Conservation (phyloP, 2,113 vertebrate species). For the Aphyosemion australe region DNA sequence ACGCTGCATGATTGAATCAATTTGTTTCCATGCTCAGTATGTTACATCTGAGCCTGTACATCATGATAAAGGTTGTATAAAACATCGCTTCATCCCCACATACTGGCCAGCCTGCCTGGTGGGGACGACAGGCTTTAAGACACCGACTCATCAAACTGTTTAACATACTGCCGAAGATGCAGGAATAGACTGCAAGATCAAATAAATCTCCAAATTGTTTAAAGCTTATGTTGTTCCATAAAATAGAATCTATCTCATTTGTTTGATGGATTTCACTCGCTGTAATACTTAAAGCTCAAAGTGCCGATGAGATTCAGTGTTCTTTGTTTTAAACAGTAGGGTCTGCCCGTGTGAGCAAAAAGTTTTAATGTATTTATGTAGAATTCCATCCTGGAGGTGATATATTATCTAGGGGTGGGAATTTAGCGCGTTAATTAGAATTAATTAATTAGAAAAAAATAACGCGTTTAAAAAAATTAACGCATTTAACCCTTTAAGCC, state of each 20-base stretch:
- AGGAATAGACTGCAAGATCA: constrained; percentile 35
- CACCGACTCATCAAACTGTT: constrained; percentile 25
- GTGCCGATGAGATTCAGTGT: constrained; percentile 33
- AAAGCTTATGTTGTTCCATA: constrained; percentile 40
- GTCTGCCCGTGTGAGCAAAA: constrained; percentile 25
- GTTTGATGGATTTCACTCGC: constrained; percentile 49
- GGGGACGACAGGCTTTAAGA: constrained; percentile 14
- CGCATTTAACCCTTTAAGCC: no score
- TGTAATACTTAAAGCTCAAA: constrained; percentile 19
- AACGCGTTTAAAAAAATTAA: no score
- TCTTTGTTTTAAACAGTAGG: constrained; percentile 14
- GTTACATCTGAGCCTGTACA: constrained; percentile 35
- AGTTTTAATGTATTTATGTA: constrained; percentile 43
- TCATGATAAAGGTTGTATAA: constrained; percentile 41
- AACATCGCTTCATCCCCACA: constrained; percentile 28
- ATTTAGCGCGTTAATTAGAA: no score
- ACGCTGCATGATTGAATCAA: constrained; percentile 39
- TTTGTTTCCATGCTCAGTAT: constrained; percentile 42
- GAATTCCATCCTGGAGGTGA: constrained; percentile 48
- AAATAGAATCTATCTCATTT: constrained; percentile 42
- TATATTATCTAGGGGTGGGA: no score
- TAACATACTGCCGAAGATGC: constrained; percentile 41
- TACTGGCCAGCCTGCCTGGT: constrained; percentile 16
- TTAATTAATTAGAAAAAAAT: no score
- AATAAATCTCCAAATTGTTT: constrained; percentile 52